phyloP scores from a whole-genome alignment of 2,797 vertebrate species.

The Oreonectes daqikongensis region DNA sequence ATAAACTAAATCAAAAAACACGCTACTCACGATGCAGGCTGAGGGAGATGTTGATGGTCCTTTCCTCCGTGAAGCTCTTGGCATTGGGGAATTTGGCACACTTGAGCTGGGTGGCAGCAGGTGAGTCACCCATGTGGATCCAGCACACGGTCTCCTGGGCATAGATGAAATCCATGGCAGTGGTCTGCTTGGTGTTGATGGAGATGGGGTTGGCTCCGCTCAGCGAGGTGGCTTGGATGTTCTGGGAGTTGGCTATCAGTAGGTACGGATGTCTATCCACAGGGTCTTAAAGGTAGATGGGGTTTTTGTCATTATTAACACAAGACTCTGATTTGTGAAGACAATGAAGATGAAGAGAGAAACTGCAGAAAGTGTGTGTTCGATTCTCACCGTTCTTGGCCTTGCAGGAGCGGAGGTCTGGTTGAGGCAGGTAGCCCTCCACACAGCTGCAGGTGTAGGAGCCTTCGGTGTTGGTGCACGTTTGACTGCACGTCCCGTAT shows the following conservation, averaged over 20 bases:
- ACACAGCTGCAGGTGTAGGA: slow-evolving; percentile 93
- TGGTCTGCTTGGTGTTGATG: slow-evolving; percentile 90
- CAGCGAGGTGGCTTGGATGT: slow-evolving; percentile 91
- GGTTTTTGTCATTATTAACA: background rate
- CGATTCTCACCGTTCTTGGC: slow-evolving; percentile 89
- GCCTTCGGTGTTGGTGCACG: slow-evolving; percentile 87
- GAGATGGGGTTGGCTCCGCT: slow-evolving; percentile 84
- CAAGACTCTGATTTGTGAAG: background rate
- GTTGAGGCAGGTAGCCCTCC: slow-evolving; percentile 93
- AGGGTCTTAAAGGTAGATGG: slow-evolving; percentile 76
- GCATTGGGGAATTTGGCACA: slow-evolving; percentile 92
- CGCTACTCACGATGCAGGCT: slow-evolving; percentile 92
- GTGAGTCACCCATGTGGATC: slow-evolving; percentile 91
- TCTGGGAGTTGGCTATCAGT: slow-evolving; percentile 93
- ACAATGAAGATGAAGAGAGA: background rate
- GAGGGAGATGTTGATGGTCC: slow-evolving; percentile 94
- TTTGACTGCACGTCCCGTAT: slow-evolving; percentile 94
- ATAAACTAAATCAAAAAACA: background rate
- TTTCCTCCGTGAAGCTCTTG: slow-evolving; percentile 85
- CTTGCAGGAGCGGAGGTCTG: slow-evolving; percentile 96
- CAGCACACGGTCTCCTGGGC: slow-evolving; percentile 91
- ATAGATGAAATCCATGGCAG: slow-evolving; percentile 97
- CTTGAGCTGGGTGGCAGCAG: slow-evolving; percentile 87
- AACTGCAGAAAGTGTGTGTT: background rate
- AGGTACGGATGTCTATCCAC: slow-evolving; percentile 91